Base-by-base conservation (phyloP, 1,140 invertebrate species). In the Eciton burchellii region DNA sequence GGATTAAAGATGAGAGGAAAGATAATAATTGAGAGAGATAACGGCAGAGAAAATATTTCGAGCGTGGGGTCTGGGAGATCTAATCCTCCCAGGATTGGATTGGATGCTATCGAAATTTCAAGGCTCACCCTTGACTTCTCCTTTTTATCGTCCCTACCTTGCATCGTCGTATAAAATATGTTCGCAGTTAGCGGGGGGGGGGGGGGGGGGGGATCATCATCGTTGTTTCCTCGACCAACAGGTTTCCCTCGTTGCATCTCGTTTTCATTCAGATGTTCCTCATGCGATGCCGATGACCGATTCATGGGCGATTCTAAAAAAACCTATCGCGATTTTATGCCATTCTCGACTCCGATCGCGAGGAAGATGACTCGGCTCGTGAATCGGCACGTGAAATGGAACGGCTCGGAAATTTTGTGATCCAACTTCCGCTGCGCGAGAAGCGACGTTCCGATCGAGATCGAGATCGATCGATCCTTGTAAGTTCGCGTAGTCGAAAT, bases 241-340 rank as follows among this genome's bases (percentile, higher is more conserved):
- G 84, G 24, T 85, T 85, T 73, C 56, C 68, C 21, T 43, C 47
- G 65, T 86, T 54, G 24, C 43, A 16, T 56, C 29, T 41, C 63
- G 43, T 45, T 65, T 84, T 73, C 52, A 74, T 79, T 84, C 71
- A 57, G 54, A 66, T 52, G 52, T 52, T 56, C 65, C 24, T 16
- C n/a, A n/a, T n/a, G n/a, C n/a, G n/a, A n/a, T n/a, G n/a, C n/a
- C n/a, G n/a, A n/a, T n/a, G n/a, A n/a, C n/a, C n/a, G n/a, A n/a
- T n/a, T 84, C 60, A 77, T 24, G 26, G 60, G 8, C 54, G 71
- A 84, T 87, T 84, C 71, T 41, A 19, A 71, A 73, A n/a, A 84
- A 81, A 82, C 52, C 52, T 77, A 84, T 86, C 63, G 82, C 12
- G 71, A 87, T 82, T 88, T 88, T 52, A 54, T 73, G 54, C 68